These are phyloP conservation scores for Anadara kagoshimensis DNA, from an alignment of 1,140 invertebrate species.

Conservation along the genomic window DNA sequence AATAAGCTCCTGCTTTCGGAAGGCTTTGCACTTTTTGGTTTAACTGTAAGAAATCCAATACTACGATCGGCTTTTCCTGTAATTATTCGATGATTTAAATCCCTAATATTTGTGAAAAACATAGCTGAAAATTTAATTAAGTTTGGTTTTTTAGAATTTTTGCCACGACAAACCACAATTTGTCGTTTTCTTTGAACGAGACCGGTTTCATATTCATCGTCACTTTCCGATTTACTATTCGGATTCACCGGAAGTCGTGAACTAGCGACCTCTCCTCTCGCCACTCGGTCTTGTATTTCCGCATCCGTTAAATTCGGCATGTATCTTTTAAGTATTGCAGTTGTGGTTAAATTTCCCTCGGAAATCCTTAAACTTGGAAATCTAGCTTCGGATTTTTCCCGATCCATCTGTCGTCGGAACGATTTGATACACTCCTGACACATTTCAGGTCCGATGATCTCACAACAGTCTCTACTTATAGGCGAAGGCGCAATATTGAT, in stretches of 20 bases:
- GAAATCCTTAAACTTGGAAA: conserved; percentile 43
- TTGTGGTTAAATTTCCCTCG: conserved; percentile 40
- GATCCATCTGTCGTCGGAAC: conserved; percentile 24
- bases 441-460: conserved; percentile 51
- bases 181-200: neutral
- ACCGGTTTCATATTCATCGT: neutral
- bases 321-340: conserved; percentile 41
- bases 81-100: conserved; percentile 49
- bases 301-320: conserved; percentile 36
- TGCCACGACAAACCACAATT: neutral
- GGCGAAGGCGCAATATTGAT: conserved; percentile 27
- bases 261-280: conserved; percentile 48
- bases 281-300: conserved; percentile 47
- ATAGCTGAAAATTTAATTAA: conserved; percentile 26
- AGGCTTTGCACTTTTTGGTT: neutral
- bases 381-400: conserved; percentile 32
- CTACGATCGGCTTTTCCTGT: conserved; percentile 31
- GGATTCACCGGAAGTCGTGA: conserved; percentile 10
- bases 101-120: conserved; percentile 48
- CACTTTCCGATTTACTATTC: conserved; percentile 8
- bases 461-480: conserved; percentile 40
- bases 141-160: conserved; percentile 1
- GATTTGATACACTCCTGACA: conserved; percentile 45
- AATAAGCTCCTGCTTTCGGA: conserved; percentile 8
- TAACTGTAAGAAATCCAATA: conserved; percentile 25